Evolutionary conservation across 2,888 invertebrate species (phyloP).

Genomic region (Thera britannica): DNA sequence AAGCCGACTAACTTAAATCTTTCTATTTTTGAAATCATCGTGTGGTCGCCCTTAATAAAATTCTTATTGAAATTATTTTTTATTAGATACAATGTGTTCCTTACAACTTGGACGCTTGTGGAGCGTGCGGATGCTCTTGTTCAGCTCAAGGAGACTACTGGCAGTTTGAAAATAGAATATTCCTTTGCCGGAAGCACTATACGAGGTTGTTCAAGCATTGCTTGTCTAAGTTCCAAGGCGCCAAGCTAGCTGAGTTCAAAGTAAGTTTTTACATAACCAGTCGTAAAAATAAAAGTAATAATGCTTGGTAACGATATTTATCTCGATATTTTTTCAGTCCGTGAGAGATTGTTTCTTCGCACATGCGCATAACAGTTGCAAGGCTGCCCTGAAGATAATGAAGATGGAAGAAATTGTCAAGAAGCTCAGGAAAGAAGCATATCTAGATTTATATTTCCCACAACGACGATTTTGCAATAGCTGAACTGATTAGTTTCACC

Average conservation of each 20-base stretch:
- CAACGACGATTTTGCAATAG: slow-evolving; percentile 68
- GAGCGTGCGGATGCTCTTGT: slow-evolving; percentile 73
- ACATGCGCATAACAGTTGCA: slow-evolving; percentile 80
- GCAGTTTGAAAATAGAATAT: slow-evolving; percentile 79
- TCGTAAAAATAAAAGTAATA: no score
- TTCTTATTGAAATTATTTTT: neutral
- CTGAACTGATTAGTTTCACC: slow-evolving; percentile 9
- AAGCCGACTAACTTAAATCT: no score
- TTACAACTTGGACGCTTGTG: slow-evolving; percentile 77
- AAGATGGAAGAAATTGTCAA: slow-evolving; percentile 75
- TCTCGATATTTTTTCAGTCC: slow-evolving; percentile 61
- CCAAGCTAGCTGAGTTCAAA: slow-evolving; percentile 75
- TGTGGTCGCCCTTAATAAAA: no score
- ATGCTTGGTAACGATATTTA: neutral
- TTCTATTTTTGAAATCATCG: no score
- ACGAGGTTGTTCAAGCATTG: slow-evolving; percentile 69
- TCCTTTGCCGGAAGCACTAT: slow-evolving; percentile 77
- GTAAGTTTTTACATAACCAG: slow-evolving; percentile 46
- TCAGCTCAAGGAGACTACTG: slow-evolving; percentile 85
- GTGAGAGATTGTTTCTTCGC: slow-evolving; percentile 81
- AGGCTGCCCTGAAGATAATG: slow-evolving; percentile 81
- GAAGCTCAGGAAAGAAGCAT: slow-evolving; percentile 78
- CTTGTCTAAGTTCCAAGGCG: slow-evolving; percentile 73
- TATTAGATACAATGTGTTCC: slow-evolving; percentile 80
- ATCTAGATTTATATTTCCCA: slow-evolving; percentile 76